phyloP scores from a whole-genome alignment of 2,797 vertebrate genomes.

The Alauda arvensis region DNA sequence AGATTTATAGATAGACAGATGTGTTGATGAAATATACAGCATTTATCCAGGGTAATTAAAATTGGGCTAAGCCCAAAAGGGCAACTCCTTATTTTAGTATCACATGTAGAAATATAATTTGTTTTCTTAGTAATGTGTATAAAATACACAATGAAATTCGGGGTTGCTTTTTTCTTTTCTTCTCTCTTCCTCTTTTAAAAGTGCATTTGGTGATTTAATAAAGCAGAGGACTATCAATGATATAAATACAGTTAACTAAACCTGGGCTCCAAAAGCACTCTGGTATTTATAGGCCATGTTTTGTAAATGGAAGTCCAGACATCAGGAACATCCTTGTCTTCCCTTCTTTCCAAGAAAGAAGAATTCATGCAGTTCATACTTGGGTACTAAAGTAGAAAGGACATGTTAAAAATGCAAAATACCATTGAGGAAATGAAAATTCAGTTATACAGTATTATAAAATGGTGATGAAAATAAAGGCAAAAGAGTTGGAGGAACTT shows the following conservation, averaged over 20 bases:
- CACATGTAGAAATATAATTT: background rate
- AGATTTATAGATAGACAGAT: background rate
- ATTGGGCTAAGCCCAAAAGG: background rate
- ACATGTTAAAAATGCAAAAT: background rate
- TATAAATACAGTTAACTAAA: background rate
- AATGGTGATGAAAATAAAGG: background rate
- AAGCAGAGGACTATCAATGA: background rate
- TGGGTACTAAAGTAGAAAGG: background rate
- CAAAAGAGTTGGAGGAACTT: background rate
- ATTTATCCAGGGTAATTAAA: background rate
- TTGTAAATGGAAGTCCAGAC: background rate
- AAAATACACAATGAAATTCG: background rate
- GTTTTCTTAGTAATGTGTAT: background rate
- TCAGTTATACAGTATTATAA: background rate
- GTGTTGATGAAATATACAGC: background rate
- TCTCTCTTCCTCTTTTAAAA: background rate
- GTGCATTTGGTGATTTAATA: background rate
- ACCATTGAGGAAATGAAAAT: background rate
- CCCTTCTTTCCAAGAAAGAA: background rate
- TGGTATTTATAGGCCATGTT: background rate
- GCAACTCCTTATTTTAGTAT: background rate
- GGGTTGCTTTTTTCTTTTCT: accelerated
- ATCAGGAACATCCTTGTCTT: background rate
- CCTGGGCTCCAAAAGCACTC: background rate
- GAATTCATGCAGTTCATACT: background rate